These are phyloP conservation scores for Trialeurodes vaporariorum DNA, from an alignment of 1,140 invertebrate genomes.

Conservation along the genomic window DNA sequence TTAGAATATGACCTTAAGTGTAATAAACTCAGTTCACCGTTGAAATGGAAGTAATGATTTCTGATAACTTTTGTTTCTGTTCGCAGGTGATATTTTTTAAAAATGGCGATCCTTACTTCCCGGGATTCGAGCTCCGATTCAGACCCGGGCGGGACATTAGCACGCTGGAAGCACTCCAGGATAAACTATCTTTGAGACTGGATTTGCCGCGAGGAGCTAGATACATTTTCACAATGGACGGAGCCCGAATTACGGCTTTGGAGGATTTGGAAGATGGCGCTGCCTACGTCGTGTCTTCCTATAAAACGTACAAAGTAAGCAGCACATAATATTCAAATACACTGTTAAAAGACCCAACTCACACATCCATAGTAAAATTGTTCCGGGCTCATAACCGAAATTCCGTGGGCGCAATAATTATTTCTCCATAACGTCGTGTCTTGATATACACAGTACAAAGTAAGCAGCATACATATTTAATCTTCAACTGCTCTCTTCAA, in stretches of 20 bases:
- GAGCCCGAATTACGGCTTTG: slow-evolving; percentile 64
- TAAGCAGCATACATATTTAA: too few relatives aligned
- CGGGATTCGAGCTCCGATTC: slow-evolving; percentile 77
- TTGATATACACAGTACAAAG: too few relatives aligned
- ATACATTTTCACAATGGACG: slow-evolving; percentile 84
- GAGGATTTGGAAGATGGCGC: slow-evolving; percentile 79
- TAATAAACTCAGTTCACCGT: too few relatives aligned
- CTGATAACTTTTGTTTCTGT: too few relatives aligned
- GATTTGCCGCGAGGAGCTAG: slow-evolving; percentile 70
- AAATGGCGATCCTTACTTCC: slow-evolving; percentile 86
- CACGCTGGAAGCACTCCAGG: slow-evolving; percentile 73
- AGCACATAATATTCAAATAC: not conserved
- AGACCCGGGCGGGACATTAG: slow-evolving; percentile 75
- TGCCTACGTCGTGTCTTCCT: slow-evolving; percentile 83
- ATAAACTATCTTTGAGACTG: slow-evolving; percentile 67
- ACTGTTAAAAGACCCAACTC: too few relatives aligned
- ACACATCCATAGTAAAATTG: too few relatives aligned
- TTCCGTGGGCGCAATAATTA: too few relatives aligned
- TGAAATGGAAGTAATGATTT: too few relatives aligned
- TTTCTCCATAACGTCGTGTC: too few relatives aligned
- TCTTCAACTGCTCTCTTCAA: too few relatives aligned
- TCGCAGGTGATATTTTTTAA: slow-evolving; percentile 74
- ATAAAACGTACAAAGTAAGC: slow-evolving; percentile 81
- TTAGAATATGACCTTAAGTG: too few relatives aligned
- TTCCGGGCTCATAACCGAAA: too few relatives aligned